Conservation (phyloP, 2,113 vertebrate genomes). For the Scalopus aquaticus region DNA sequence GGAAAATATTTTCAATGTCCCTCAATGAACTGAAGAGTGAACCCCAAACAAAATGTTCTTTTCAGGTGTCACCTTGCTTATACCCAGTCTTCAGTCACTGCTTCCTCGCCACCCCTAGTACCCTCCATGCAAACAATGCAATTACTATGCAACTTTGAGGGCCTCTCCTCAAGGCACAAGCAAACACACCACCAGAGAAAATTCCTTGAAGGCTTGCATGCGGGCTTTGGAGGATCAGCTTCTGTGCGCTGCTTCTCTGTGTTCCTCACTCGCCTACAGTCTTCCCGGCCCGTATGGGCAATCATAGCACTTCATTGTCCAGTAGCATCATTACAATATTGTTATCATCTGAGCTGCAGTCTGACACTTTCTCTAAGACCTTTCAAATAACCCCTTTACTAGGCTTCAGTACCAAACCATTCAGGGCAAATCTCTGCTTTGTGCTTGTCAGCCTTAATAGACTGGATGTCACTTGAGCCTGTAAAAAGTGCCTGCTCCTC, state of each 20-base stretch:
- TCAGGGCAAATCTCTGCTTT: conserved; percentile 99
- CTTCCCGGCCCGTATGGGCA: conserved; percentile 91
- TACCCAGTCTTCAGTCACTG: background rate
- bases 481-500: conserved; percentile 97
- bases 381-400: conserved; percentile 98
- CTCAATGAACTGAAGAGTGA: background rate
- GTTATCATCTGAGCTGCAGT: conserved; percentile 99
- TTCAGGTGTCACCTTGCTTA: background rate
- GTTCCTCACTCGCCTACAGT: conserved; percentile 86
- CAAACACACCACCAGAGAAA: background rate
- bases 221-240: conserved; percentile 83
- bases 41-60: background rate
- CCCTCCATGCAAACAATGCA: background rate
- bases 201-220: background rate
- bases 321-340: conserved; percentile 99
- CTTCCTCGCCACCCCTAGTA: background rate
- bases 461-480: conserved; percentile 99
- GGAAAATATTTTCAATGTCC: background rate
- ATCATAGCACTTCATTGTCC: conserved; percentile 99
- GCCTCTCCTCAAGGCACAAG: background rate
- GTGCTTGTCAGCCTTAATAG: conserved; percentile 99
- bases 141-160: background rate
- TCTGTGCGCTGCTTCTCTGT: conserved; percentile 86
- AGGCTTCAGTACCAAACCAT: conserved; percentile 95
- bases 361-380: conserved; percentile 98